phyloP scores from a whole-genome alignment of 53 echinoderm and acorn worm species.

The Mesocentrotus franciscanus region DNA sequence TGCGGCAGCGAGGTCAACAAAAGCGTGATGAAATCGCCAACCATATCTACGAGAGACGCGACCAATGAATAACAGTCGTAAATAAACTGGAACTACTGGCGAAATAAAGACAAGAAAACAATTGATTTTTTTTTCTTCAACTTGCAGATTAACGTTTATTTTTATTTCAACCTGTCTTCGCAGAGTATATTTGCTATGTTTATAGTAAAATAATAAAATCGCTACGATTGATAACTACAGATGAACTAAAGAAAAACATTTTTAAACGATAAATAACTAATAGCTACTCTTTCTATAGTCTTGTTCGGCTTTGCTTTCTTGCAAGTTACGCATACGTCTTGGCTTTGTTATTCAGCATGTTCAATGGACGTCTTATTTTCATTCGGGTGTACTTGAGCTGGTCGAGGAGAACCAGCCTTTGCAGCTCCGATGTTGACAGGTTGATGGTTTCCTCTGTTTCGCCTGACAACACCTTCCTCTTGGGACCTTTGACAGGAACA shows the following conservation, averaged over 20 bases:
- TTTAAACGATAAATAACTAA: not conserved
- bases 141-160: not conserved
- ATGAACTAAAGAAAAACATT: not conserved
- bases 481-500: conserved; percentile 18
- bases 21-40: conserved; percentile 40
- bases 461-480: conserved; percentile 55
- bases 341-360: not conserved
- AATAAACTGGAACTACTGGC: not conserved
- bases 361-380: conserved; percentile 48
- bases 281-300: not conserved
- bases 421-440: conserved; percentile 58
- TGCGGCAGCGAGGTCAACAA: conserved; percentile 22
- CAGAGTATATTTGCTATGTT: not conserved
- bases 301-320: not conserved
- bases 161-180: conserved; percentile 3
- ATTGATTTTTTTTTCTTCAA: not conserved
- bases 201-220: not conserved
- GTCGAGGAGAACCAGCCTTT: conserved; percentile 57
- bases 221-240: not conserved
- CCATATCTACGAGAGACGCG: not conserved
- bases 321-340: not conserved
- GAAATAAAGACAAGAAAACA: not conserved
- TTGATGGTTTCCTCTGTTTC: conserved; percentile 56
- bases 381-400: conserved; percentile 57
- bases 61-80: conserved; percentile 12